Evolutionary conservation across 2,113 vertebrate genomes (phyloP), one percentile per base, ranked within the genome.

Genomic region (Scatophagus argus): DNA sequence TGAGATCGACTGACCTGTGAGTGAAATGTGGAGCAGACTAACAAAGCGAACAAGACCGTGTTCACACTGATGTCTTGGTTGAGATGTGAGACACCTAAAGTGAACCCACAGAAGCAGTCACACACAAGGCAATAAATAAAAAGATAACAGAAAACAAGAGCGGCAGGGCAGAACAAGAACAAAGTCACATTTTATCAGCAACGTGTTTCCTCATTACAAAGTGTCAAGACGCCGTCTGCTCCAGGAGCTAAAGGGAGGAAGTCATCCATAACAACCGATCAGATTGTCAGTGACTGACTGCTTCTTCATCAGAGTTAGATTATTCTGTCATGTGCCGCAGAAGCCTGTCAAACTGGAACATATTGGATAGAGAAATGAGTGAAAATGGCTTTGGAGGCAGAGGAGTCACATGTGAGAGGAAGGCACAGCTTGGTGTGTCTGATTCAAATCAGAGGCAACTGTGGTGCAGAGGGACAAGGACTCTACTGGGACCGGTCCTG

Each of bases 321-420:
- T 55, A n/a, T 41, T 43, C 38, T 23, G 38, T 79, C 71, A 17
- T 2, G 13, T 19, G 9, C 38, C 21, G 5, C 8, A 36, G 17
- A 21, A 16, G 23, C 46, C 27, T 2, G 27, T 29, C 5, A 0
- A 21, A 11, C 58, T 10, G 8, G 16, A 69, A 38, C 29, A 23
- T 10, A n/a, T 46, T 6, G 17, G 1, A 16, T 17, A 32, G 1
- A 16, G n/a, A 32, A 44, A 39, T n/a, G 46, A 11, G 52, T 62
- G 36, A 67, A 23, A 39, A n/a, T 3, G 31, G 27, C 19, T 46
- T 47, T 70, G 0, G 72, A 17, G 56, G 31, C 8, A 27, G 23
- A 51, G 29, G 63, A 55, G 77, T 76, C 78, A 73, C 41, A 43
- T 8, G 56, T 32, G 62, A 56, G 36, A 60, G 58, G 49, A n/a